These are phyloP conservation scores for Spodoptera litura DNA, from an alignment of 1,140 invertebrate species.

Conservation along the genomic window DNA sequence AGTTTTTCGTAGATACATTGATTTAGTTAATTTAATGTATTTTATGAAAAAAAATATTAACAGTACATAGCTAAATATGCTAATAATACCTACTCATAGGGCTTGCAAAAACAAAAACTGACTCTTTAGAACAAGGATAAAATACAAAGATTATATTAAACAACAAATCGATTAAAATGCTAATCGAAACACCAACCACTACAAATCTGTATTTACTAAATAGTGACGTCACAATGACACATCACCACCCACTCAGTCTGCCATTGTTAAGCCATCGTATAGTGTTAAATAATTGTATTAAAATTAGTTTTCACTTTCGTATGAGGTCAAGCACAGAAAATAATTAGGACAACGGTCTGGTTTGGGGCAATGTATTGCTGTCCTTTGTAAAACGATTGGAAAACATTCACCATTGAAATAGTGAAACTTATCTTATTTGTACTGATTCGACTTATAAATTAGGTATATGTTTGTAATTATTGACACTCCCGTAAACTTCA, in stretches of 20 bases:
- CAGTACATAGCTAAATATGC: too few species aligned
- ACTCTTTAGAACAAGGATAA: too few species aligned
- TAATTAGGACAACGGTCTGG: constrained; percentile 32
- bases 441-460: background rate
- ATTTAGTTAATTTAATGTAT: too few species aligned
- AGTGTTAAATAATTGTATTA: constrained; percentile 54
- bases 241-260: constrained; percentile 30
- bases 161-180: background rate
- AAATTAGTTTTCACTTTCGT: constrained; percentile 68
- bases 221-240: constrained; percentile 14
- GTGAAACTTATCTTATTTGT: too few species aligned
- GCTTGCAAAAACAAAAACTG: too few species aligned
- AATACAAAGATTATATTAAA: too few species aligned
- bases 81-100: too few species aligned
- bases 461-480: too few species aligned
- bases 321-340: constrained; percentile 53
- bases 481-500: too few species aligned
- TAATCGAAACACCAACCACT: background rate
- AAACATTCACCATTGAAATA: background rate
- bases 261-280: constrained; percentile 54
- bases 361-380: constrained; percentile 5
- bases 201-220: background rate
- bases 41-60: too few species aligned
- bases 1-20: too few species aligned
- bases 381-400: background rate